Base-by-base conservation (phyloP, 2,113 vertebrate species). In the Hippopotamus amphibius region DNA sequence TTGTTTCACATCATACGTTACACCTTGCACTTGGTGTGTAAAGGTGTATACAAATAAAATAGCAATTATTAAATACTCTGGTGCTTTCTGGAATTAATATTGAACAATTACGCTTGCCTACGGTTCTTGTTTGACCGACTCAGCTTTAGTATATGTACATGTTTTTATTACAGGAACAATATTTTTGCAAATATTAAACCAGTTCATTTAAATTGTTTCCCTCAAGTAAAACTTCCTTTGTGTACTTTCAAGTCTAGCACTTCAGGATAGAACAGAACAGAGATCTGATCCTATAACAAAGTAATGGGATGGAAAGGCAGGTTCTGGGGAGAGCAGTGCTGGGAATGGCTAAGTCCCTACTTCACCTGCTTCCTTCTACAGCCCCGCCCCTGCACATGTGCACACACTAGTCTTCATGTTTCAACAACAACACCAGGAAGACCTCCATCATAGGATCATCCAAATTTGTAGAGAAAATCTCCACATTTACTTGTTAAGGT, bases 21-120 rank as follows among this genome's bases (percentile, higher is more conserved):
- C 12, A 66, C 11, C 22, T 65, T 71, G 7, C 41, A 28, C 30
- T 91, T 76, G n/a, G 37, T 37, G 37, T 37, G 37, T 37, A 37
- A 37, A 37, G 37, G 37, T 37, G 37, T 37, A 37, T 37, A 37
- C 37, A 84, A 68, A 93, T n/a, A 94, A 80, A 94, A 72, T 28
- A 90, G 50, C 82, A 95, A 72, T 82, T 84, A 4, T 0, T 80
- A 89, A 95, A 77, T 96, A 94, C 81, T 96, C 82, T 86, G 55
- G 79, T 85, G 94, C 37, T 92, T 94, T 83, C 50, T 53, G 94
- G 57, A 91, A 90, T 89, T 85, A 63, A 92, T 81, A 93, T 80
- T 96, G 92, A 98, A 77, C 88, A 98, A 95, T 96, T 84, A 97
- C 22, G 50, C 7, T 98, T 93, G 81, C 30, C 33, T 63, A 50